These are phyloP conservation scores for Hirtodrosophila cameraria DNA, from an alignment of 2,888 invertebrate genomes.

Conservation along the genomic window DNA sequence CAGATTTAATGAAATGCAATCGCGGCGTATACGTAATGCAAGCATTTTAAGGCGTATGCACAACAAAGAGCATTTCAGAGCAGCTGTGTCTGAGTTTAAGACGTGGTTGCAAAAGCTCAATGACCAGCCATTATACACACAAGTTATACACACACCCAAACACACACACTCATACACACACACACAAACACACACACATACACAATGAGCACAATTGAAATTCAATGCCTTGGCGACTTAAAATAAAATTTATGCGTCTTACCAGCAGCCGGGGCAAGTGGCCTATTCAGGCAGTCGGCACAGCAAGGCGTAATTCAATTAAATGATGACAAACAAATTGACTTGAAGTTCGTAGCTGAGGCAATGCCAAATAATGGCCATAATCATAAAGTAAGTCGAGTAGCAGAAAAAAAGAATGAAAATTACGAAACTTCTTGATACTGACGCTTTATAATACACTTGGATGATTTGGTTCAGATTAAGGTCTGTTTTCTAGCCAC, in stretches of 20 bases:
- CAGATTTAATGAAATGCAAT: slow-evolving; percentile 66
- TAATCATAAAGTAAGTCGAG: not conserved
- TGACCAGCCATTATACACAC: slow-evolving; percentile 39
- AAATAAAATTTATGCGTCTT: slow-evolving; percentile 25
- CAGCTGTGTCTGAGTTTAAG: slow-evolving; percentile 31
- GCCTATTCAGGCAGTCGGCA: slow-evolving; percentile 4
- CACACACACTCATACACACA: not conserved
- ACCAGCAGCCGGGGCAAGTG: slow-evolving; percentile 1
- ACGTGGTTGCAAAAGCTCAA: slow-evolving; percentile 11
- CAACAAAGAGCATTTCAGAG: slow-evolving; percentile 9
- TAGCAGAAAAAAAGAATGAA: not conserved
- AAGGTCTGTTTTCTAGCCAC: too few species aligned
- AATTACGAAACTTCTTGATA: not conserved
- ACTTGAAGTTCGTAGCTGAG: slow-evolving; percentile 19
- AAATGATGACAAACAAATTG: slow-evolving; percentile 43
- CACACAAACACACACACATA: not conserved
- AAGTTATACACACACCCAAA: not conserved
- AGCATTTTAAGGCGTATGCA: slow-evolving; percentile 25
- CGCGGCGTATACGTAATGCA: slow-evolving; percentile 48
- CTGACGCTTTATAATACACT: not conserved
- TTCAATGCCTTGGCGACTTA: slow-evolving; percentile 6
- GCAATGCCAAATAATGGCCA: not conserved
- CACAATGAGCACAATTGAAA: slow-evolving; percentile 15
- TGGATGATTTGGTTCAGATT: not conserved
- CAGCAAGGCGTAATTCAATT: slow-evolving; percentile 45